Evolutionary conservation across 2,113 vertebrate species (phyloP).

Genomic region (Hiodon tergisus): DNA sequence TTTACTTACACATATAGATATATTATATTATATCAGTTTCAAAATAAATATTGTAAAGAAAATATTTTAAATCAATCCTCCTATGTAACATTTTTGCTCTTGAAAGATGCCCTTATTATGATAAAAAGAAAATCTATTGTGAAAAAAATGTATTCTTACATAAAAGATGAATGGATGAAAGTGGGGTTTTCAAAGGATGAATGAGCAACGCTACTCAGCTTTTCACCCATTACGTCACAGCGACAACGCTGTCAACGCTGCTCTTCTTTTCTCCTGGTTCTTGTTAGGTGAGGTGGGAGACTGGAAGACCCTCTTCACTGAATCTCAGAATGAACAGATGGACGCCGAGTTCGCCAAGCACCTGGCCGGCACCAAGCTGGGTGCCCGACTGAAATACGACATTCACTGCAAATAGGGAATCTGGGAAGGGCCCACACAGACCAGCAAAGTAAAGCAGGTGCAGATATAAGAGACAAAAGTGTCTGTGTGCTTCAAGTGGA

Average conservation of each 20-base stretch:
- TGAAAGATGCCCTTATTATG: too few species aligned
- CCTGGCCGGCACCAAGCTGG: slow-evolving; percentile 48
- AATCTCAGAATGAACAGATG: slow-evolving; percentile 61
- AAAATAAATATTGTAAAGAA: too few species aligned
- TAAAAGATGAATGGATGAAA: too few species aligned
- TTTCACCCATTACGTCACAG: neutral
- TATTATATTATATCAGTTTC: too few species aligned
- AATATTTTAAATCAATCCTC: too few species aligned
- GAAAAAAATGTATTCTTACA: too few species aligned
- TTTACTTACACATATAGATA: neutral
- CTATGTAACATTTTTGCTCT: too few species aligned
- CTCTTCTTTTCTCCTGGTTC: neutral
- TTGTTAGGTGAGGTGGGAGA: slow-evolving; percentile 50
- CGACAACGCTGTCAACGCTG: neutral
- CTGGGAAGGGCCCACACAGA: neutral
- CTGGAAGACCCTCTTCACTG: slow-evolving; percentile 55
- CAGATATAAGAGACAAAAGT: neutral
- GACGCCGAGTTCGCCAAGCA: slow-evolving; percentile 55
- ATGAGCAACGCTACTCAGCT: neutral
- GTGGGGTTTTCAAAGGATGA: neutral
- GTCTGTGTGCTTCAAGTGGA: neutral
- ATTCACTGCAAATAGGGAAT: slow-evolving; percentile 36
- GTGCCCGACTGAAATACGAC: slow-evolving; percentile 50
- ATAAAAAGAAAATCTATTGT: too few species aligned
- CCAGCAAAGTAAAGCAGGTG: neutral